A percentile compares a stretch with the other conserved stretches of the same genome.
Evolutionary conservation across 2,797 vertebrate species (phyloP).

Genomic region (Coluber constrictor): DNA sequence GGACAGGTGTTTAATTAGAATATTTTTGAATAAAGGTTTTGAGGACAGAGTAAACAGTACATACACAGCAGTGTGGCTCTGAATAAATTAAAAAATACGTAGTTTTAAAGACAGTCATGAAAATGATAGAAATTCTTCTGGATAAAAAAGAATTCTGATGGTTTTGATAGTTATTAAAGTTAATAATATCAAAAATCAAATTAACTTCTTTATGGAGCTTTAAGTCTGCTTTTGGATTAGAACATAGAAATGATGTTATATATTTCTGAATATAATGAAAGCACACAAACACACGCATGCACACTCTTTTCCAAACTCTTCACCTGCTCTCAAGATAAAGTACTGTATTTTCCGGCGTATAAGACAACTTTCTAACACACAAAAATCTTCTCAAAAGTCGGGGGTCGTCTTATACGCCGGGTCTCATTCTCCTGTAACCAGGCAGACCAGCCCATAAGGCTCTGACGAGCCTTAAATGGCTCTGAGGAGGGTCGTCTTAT

Average conservation of each 20-base stretch:
- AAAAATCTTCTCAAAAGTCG: no score
- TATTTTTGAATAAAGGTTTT: background rate
- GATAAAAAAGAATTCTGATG: background rate
- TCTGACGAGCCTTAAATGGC: no score
- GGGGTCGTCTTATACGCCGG: no score
- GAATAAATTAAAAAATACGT: background rate
- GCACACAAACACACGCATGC: background rate
- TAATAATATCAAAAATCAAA: background rate
- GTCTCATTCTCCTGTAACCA: no score
- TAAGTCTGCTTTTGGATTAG: background rate
- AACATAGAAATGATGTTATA: background rate
- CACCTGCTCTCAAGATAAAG: background rate
- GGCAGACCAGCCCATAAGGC: no score
- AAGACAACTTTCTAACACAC: no score
- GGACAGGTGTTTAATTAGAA: background rate
- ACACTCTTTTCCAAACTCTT: background rate
- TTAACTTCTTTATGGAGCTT: background rate
- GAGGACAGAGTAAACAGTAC: background rate
- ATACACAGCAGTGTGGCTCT: background rate
- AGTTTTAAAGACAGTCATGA: background rate
- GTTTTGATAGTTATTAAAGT: background rate
- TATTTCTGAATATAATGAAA: background rate
- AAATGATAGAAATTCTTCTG: background rate
- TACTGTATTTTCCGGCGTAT: no score
- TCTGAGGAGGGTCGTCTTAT: no score